Percentiles rank a stretch among this genome's conserved stretches.
These are phyloP conservation scores for Bradypodion pumilum DNA, from an alignment of 2,797 vertebrate species.

Conservation along the genomic window DNA sequence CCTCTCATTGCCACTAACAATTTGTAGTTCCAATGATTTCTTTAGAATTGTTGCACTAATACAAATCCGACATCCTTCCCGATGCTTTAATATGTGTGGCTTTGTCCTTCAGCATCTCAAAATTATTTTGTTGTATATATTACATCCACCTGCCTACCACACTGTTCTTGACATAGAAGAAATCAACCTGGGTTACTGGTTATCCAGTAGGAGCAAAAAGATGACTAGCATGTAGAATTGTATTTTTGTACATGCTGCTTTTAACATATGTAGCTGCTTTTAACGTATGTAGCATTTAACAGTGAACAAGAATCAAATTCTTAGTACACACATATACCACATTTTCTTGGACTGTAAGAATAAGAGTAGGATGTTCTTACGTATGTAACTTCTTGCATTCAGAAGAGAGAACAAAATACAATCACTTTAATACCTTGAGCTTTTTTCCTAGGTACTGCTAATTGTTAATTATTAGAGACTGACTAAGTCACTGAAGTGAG, in stretches of 20 bases:
- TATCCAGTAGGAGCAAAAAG: neutral
- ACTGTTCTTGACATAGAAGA: neutral
- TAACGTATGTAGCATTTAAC: neutral
- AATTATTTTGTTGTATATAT: slow-evolving; percentile 20
- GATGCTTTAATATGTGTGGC: slow-evolving; percentile 16
- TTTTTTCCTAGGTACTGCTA: slow-evolving; percentile 78
- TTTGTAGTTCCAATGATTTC: slow-evolving; percentile 46
- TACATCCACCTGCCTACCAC: neutral
- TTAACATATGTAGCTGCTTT: neutral
- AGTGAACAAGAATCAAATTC: neutral
- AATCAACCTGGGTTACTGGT: neutral
- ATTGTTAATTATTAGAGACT: slow-evolving; percentile 89
- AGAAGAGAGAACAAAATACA: slow-evolving; percentile 68
- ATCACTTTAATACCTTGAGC: slow-evolving; percentile 70
- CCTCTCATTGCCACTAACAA: neutral
- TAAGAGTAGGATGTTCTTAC: slow-evolving; percentile 56
- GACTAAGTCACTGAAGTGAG: slow-evolving; percentile 85
- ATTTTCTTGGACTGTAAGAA: slow-evolving; percentile 36
- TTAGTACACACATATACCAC: neutral
- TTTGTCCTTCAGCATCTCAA: neutral
- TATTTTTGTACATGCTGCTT: neutral
- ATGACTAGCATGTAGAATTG: neutral
- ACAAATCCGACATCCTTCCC: slow-evolving; percentile 37
- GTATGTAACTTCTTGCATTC: slow-evolving; percentile 67
- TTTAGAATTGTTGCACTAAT: slow-evolving; percentile 37